Percentiles rank a stretch among this genome's conserved stretches.
Evolutionary conservation across 2,888 invertebrate genomes (phyloP).

Genomic region (Thymelicus lineola): DNA sequence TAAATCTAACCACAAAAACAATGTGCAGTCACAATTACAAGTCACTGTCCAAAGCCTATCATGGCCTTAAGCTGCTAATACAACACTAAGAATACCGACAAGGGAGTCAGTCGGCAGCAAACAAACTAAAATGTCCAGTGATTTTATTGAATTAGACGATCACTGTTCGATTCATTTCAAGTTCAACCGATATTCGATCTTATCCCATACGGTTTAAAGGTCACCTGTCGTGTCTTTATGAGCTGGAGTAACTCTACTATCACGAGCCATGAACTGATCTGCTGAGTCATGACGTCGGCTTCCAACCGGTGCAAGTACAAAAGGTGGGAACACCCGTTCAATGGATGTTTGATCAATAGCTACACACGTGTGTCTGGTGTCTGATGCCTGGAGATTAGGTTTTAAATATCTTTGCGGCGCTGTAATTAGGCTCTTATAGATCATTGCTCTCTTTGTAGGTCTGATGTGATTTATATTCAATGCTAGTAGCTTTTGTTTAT

Average conservation of each 20-base stretch:
- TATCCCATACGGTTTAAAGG: constrained; percentile 1
- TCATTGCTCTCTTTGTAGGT: not conserved
- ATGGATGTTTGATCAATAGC: constrained; percentile 79
- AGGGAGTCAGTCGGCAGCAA: constrained; percentile 71
- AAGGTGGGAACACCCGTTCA: constrained; percentile 82
- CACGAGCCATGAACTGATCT: constrained; percentile 55
- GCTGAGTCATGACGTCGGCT: constrained; percentile 72
- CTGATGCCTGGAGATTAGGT: constrained; percentile 29
- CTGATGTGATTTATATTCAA: constrained; percentile 10
- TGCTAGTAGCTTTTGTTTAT: too few species aligned
- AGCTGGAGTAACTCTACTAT: constrained; percentile 44
- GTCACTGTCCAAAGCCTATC: constrained; percentile 65
- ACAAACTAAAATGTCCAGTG: constrained; percentile 82
- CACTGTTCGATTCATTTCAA: constrained; percentile 50
- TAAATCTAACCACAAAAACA: constrained; percentile 48
- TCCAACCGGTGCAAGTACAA: constrained; percentile 67
- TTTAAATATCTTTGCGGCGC: constrained; percentile 27
- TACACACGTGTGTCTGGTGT: constrained; percentile 61
- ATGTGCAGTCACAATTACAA: constrained; percentile 46
- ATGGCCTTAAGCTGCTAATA: constrained; percentile 70
- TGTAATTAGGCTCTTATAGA: constrained; percentile 23
- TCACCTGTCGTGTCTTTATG: constrained; percentile 7
- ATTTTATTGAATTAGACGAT: constrained; percentile 84
- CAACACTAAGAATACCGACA: constrained; percentile 70
- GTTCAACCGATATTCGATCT: constrained; percentile 10